Conservation (phyloP, 2,113 vertebrate genomes). For the Solea solea region DNA sequence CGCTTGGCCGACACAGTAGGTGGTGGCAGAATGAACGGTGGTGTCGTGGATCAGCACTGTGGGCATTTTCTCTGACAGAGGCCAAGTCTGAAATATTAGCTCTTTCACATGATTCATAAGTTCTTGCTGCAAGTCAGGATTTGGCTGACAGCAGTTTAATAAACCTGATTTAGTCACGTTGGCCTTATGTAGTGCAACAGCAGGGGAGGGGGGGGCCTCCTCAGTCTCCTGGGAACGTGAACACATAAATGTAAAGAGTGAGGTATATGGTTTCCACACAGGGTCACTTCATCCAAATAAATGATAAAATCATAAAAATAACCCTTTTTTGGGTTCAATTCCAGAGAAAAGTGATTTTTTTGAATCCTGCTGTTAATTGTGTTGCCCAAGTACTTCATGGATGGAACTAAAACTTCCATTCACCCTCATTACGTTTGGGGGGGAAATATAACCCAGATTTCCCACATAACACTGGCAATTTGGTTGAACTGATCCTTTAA, state of each 20-base stretch:
- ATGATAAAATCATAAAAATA: too few relatives aligned
- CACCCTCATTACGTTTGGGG: too few relatives aligned
- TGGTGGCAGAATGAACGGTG: constrained; percentile 26
- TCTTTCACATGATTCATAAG: constrained; percentile 66
- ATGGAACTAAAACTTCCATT: too few relatives aligned
- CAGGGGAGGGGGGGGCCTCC: constrained; percentile 4
- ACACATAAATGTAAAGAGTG: constrained; percentile 11
- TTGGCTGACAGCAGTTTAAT: constrained; percentile 55
- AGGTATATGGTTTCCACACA: neutral
- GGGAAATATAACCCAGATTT: too few relatives aligned
- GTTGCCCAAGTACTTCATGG: too few relatives aligned
- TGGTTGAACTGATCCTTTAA: constrained; percentile 1
- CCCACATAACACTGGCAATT: neutral
- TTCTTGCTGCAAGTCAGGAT: constrained; percentile 49
- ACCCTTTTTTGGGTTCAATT: too few relatives aligned
- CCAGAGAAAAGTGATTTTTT: neutral
- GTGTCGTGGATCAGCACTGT: constrained; percentile 13
- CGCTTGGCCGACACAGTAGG: constrained; percentile 22
- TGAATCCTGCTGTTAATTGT: too few relatives aligned
- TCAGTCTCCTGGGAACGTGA: constrained; percentile 9
- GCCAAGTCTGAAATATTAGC: constrained; percentile 60
- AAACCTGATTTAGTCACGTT: constrained; percentile 55
- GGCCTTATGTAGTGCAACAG: constrained; percentile 38
- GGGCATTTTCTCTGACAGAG: constrained; percentile 14
- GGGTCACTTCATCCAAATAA: neutral